A percentile compares a stretch with the other conserved stretches of the same genome.
Evolutionary conservation across 92 coral and sea anemone genomes (phyloP).

Genomic region (Porites evermanni): DNA sequence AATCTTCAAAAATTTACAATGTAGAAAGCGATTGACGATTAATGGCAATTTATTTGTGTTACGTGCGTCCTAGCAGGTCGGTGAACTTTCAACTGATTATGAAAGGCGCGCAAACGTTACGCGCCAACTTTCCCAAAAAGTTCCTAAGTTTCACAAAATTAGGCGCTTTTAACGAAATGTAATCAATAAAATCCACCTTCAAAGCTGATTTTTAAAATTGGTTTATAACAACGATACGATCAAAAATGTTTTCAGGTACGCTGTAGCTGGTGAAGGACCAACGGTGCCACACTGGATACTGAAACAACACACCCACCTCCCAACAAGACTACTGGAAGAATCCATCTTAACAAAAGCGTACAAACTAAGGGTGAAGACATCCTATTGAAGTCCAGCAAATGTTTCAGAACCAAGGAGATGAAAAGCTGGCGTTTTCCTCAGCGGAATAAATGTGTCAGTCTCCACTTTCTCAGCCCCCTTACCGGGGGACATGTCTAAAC

Average conservation of each 20-base stretch:
- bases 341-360: conserved; percentile 86
- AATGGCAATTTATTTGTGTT: no score
- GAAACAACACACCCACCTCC: conserved; percentile 80
- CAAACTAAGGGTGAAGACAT: conserved; percentile 94
- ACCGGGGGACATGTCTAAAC: conserved; percentile 39
- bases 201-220: neutral
- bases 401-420: neutral
- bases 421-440: neutral
- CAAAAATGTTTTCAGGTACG: neutral
- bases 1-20: neutral
- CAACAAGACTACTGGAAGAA: conserved; percentile 80
- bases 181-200: neutral
- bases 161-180: no score
- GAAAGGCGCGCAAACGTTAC: no score
- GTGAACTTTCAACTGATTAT: no score
- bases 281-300: neutral
- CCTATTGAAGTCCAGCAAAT: neutral
- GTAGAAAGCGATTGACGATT: neutral
- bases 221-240: neutral
- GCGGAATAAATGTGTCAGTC: neutral
- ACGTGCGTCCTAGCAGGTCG: no score
- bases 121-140: no score
- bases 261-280: neutral
- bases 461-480: conserved; percentile 31
- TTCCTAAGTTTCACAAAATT: no score